Evolutionary conservation across 1,140 invertebrate species (phyloP), one percentile per base, ranked within the genome.

Genomic region (Stratiolaelaps scimitus): DNA sequence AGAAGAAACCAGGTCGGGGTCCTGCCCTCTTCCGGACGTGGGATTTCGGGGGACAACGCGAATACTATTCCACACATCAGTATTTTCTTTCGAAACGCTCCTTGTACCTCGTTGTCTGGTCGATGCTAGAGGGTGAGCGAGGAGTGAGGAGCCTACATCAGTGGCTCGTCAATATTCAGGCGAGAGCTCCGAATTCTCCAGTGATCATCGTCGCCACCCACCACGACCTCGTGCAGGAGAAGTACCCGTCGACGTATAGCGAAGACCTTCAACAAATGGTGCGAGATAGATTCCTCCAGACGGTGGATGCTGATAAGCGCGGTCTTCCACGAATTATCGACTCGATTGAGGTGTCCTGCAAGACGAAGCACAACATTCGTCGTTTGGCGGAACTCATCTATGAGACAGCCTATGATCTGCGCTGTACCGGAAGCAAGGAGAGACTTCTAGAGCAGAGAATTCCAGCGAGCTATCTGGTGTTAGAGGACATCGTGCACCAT

Each of bases 21-120:
- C 84, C 90, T 0, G 86, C 98, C 48, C 85, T 89, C n/a, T 98
- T 99, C 77, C 80, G 92, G 66, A 98, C 93, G 0, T 98, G 95
- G 94, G 95, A 98, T 77, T 98, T 98, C 80, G 93, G 92, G n/a
- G 94, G 94, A 0, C 67, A 78, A 70, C 84, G 85, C 72, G 92
- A 95, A 74, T 92, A 93, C 73, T 97, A 97, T 74, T 89, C 93
- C 0, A 98, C 94, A 0, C 94, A 98, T 80, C 92, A 98, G 72
- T 98, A 98, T 75, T 98, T 98, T 74, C 77, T 99, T 15, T 95
- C 92, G 0, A 91, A 92, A 69, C 79, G 95, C 40, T 95, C 93
- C 67, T 77, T 99, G 0, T 98, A 97, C 73, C 78, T 99, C 15
- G 93, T 98, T 2, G 82, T 94, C 0, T 99, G 94, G 93, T 85